Conservation (phyloP, 2,888 invertebrate genomes). For the Scaptomyza caliginosa region DNA sequence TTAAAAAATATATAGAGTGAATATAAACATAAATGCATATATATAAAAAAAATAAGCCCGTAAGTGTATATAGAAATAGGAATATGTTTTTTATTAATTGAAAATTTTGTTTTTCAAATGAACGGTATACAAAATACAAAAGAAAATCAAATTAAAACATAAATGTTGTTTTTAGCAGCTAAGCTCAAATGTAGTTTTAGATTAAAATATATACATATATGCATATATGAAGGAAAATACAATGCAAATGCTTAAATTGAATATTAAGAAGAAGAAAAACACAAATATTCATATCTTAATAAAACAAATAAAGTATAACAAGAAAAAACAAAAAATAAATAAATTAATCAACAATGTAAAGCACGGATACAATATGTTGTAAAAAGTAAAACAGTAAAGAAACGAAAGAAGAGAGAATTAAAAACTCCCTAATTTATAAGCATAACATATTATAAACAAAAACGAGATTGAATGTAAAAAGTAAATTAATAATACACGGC, state of each 20-base stretch:
- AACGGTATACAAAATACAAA: constrained; percentile 23
- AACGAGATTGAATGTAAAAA: constrained; percentile 54
- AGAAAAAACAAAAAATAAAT: constrained; percentile 16
- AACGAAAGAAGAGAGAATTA: constrained; percentile 30
- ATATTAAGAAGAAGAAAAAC: constrained; percentile 47
- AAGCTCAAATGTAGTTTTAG: constrained; percentile 35
- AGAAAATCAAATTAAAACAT: constrained; percentile 24
- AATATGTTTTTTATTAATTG: constrained; percentile 19
- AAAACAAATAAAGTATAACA: constrained; percentile 28
- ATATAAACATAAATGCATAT: neutral
- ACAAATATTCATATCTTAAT: constrained; percentile 63
- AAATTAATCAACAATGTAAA: constrained; percentile 23
- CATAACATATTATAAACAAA: constrained; percentile 31
- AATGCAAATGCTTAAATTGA: constrained; percentile 49
- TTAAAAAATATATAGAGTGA: neutral
- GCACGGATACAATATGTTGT: constrained; percentile 36
- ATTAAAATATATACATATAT: constrained; percentile 22
- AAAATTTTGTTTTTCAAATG: constrained; percentile 26
- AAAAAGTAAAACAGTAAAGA: constrained; percentile 52
- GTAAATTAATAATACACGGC: constrained; percentile 39
- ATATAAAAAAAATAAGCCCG: constrained; percentile 1
- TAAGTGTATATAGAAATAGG: constrained; percentile 57
- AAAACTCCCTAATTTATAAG: constrained; percentile 24
- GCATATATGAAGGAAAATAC: constrained; percentile 5
- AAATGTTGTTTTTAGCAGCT: constrained; percentile 54